These are phyloP conservation scores for Sebastes wilsoni DNA, from an alignment of 2,797 vertebrate genomes.

Conservation along the genomic window DNA sequence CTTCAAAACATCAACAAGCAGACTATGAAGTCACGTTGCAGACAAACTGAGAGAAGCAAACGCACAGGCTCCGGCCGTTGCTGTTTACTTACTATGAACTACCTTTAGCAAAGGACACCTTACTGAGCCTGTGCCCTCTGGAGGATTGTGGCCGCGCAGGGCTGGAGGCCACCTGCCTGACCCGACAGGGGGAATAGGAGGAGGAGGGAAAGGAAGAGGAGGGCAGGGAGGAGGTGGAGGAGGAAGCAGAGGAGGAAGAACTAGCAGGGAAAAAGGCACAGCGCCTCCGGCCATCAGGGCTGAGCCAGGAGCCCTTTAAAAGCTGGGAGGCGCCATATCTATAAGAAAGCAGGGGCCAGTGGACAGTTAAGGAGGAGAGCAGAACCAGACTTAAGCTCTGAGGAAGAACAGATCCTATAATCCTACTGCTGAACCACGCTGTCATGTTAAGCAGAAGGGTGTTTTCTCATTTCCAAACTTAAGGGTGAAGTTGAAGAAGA, in stretches of 20 bases:
- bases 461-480: background rate
- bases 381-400: conserved; percentile 48
- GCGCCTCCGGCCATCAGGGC: conserved; percentile 71
- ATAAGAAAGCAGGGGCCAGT: conserved; percentile 76
- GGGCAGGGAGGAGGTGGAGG: conserved; percentile 67
- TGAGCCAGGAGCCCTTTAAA: conserved; percentile 67
- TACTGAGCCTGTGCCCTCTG: conserved; percentile 81
- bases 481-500: background rate
- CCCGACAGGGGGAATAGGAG: conserved; percentile 57
- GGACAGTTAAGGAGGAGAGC: conserved; percentile 55
- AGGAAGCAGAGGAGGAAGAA: conserved; percentile 71
- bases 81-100: conserved; percentile 86
- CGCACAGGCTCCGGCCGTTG: conserved; percentile 52
- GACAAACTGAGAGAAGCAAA: conserved; percentile 52
- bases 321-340: conserved; percentile 71
- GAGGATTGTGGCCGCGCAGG: conserved; percentile 72
- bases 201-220: conserved; percentile 61
- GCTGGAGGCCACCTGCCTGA: conserved; percentile 78
- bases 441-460: conserved; percentile 9
- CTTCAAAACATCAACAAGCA: conserved; percentile 68
- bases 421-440: conserved; percentile 31
- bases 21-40: conserved; percentile 49
- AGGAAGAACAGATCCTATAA: conserved; percentile 53
- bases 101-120: conserved; percentile 79
- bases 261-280: conserved; percentile 72